Evolutionary conservation across 2,888 invertebrate genomes (phyloP).

Genomic region (Athalia rosae): DNA sequence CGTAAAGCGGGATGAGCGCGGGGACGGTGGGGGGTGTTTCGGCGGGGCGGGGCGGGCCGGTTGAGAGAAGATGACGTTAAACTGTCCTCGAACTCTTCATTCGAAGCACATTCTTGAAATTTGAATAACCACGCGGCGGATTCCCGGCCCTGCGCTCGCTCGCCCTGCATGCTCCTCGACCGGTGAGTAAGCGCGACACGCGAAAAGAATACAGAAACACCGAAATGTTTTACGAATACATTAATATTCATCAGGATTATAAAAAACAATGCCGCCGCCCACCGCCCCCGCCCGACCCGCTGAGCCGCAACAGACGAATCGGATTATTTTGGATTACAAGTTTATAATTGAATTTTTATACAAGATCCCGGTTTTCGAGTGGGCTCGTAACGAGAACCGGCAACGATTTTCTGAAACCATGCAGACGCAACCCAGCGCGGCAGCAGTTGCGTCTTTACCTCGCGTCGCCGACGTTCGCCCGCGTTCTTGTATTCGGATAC

Average conservation of each 20-base stretch:
- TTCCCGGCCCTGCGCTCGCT: constrained; percentile 53
- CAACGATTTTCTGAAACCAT: constrained; percentile 28
- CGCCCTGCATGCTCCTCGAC: constrained; percentile 49
- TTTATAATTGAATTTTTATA: constrained; percentile 67
- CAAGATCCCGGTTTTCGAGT: constrained; percentile 48
- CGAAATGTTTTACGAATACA: constrained; percentile 61
- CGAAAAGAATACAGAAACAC: constrained; percentile 70
- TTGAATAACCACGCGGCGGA: constrained; percentile 69
- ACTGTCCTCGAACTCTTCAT: constrained; percentile 56
- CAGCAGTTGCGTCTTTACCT: no score
- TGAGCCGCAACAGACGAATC: constrained; percentile 65
- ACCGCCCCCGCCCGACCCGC: constrained; percentile 66
- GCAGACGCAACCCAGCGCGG: no score
- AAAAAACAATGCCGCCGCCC: constrained; percentile 64
- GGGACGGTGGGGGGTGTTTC: constrained; percentile 23
- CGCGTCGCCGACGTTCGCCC: no score
- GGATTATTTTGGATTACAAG: constrained; percentile 68
- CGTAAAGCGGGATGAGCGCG: constrained; percentile 4
- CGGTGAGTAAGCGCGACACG: constrained; percentile 70
- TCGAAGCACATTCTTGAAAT: constrained; percentile 69
- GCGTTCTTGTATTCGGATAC: no score
- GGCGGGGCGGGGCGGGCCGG: constrained; percentile 15
- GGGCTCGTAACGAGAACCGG: constrained; percentile 29
- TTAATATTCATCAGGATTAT: constrained; percentile 72
- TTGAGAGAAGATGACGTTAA: constrained; percentile 40